Base-by-base conservation (phyloP, 2,888 invertebrate genomes). In the Euphydryas editha region DNA sequence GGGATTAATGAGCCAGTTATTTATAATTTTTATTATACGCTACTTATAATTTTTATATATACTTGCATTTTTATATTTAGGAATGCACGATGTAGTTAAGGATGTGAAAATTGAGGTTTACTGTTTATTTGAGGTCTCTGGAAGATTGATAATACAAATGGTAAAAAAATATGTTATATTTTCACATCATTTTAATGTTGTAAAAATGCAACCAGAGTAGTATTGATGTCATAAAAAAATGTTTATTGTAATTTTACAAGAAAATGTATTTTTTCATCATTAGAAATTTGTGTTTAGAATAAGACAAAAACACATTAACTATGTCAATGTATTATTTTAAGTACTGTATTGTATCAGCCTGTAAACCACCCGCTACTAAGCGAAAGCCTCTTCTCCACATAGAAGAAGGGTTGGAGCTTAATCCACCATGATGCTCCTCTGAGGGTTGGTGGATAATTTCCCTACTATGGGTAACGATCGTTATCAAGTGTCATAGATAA, bases 41-140 rank as follows among this genome's bases (percentile, higher is more conserved):
- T 51, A 24, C 13, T 8, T 15, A 54, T 8, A 30, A n/a, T n/a
- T n/a, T n/a, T n/a, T n/a, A n/a, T n/a, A n/a, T n/a, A n/a, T n/a
- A n/a, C n/a, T n/a, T 18, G 17, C 54, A 54, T 54, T 54, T 47
- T 17, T 54, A 36, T 17, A 10, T 54, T 30, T 30, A 54, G 17
- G 36, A 54, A n/a, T 30, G 36, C 54, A 54, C 54, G 54, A 30
- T 51, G 21, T 15, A 51, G 6, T 20, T 36, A 54, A 17, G 17
- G 30, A 17, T 54, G 2, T 30, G 30, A 36, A 54, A 36, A 24
- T 21, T 51, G 24, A 3, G 21, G 13, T 51, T 24, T 51, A 51
- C n/a, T 44, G 44, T 7, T 44, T 44, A 44, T 44, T 47, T 47
- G 24, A 7, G n/a, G 51, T 3, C 2, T 30, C 13, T 49, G 21